These are phyloP conservation scores for Drosophila anomelani DNA, from an alignment of 2,888 invertebrate genomes.

Conservation along the genomic window DNA sequence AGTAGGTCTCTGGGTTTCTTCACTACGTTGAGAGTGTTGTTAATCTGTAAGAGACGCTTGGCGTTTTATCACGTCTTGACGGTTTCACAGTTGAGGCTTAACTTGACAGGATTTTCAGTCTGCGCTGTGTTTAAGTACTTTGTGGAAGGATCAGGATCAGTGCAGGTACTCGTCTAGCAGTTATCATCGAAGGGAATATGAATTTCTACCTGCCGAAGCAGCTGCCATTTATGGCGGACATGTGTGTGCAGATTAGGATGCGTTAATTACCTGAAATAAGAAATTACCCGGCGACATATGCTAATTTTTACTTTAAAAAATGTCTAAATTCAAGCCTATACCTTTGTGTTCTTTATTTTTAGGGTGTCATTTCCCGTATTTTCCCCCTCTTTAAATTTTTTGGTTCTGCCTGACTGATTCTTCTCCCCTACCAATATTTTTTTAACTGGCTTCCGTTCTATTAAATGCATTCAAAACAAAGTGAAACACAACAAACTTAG, in stretches of 20 bases:
- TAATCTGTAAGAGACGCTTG: constrained; percentile 48
- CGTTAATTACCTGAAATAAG: constrained; percentile 26
- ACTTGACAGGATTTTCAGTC: constrained; percentile 4
- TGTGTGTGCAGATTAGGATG: constrained; percentile 44
- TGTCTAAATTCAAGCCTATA: not conserved
- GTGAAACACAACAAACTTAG: constrained; percentile 32
- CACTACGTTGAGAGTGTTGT: constrained; percentile 3
- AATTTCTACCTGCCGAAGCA: constrained; percentile 55
- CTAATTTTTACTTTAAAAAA: constrained; percentile 16
- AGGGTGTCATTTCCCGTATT: constrained; percentile 16
- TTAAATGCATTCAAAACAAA: constrained; percentile 45
- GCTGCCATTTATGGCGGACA: constrained; percentile 62
- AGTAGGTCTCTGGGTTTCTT: constrained; percentile 34
- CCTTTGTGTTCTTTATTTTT: not conserved
- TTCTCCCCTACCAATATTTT: constrained; percentile 29
- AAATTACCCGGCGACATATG: constrained; percentile 24
- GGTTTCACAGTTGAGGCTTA: constrained; percentile 24
- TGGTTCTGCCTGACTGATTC: constrained; percentile 51
- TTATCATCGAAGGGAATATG: constrained; percentile 8
- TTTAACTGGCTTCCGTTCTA: constrained; percentile 50
- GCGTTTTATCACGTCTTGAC: constrained; percentile 56
- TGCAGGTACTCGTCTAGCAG: constrained; percentile 6
- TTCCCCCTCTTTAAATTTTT: not conserved
- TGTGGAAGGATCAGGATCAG: not conserved
- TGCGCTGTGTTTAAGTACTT: constrained; percentile 53